Conservation (phyloP, 1,140 invertebrate genomes). For the Drosophila pallidifrons region DNA sequence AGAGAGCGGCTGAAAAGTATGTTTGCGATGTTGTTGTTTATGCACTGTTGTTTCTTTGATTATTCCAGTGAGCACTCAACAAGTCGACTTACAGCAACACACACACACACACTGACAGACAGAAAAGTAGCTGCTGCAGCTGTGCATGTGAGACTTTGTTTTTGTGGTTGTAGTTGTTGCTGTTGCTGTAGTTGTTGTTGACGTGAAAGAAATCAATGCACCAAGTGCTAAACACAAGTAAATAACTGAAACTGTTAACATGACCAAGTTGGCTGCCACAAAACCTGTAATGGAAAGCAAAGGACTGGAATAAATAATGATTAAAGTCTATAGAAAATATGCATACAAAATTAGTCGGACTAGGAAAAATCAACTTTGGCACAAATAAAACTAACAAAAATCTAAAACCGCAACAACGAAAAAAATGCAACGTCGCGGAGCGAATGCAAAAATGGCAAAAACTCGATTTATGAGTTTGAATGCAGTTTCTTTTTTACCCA, state of each 20-base stretch:
- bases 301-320: constrained; percentile 78
- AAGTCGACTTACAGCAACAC: constrained; percentile 61
- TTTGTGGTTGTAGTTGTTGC: constrained; percentile 28
- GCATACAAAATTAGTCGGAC: constrained; percentile 58
- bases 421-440: constrained; percentile 6
- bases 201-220: constrained; percentile 72
- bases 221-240: constrained; percentile 57
- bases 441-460: constrained; percentile 59
- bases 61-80: constrained; percentile 70
- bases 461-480: constrained; percentile 75
- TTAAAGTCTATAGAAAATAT: constrained; percentile 56
- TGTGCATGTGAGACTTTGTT: constrained; percentile 6
- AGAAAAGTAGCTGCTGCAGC: constrained; percentile 27
- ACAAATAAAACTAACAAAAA: constrained; percentile 28
- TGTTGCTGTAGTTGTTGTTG: constrained; percentile 53
- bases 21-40: constrained; percentile 52
- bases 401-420: constrained; percentile 4
- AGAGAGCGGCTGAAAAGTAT: constrained; percentile 24
- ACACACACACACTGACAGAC: constrained; percentile 24
- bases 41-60: constrained; percentile 52
- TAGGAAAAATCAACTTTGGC: constrained; percentile 60
- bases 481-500: constrained; percentile 61
- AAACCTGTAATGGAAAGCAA: constrained; percentile 76
- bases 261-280: constrained; percentile 40
- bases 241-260: constrained; percentile 39